Evolutionary conservation across 2,888 invertebrate genomes (phyloP).

Genomic region (Salticus scenicus): DNA sequence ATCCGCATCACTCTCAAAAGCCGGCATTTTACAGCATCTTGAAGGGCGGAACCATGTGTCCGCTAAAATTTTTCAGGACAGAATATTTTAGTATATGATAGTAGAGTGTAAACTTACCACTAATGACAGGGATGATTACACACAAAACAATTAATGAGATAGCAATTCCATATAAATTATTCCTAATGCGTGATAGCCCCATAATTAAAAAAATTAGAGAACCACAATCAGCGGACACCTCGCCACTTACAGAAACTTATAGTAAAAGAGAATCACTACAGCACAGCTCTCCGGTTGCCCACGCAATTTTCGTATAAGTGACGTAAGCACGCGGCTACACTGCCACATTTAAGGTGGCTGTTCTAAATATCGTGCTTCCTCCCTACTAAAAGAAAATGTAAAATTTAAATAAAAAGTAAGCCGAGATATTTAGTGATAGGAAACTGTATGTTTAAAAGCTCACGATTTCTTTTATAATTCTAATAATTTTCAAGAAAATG

Average conservation of each 20-base stretch:
- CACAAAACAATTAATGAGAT: constrained; percentile 24
- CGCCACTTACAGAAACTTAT: constrained; percentile 19
- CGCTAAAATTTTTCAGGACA: not conserved
- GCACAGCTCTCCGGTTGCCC: constrained; percentile 20
- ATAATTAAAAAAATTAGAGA: constrained; percentile 16
- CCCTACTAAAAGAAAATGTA: not conserved
- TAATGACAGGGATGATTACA: not conserved
- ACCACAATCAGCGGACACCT: not conserved
- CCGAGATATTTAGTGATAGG: no score
- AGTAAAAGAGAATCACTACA: constrained; percentile 58
- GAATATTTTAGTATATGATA: not conserved
- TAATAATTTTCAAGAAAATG: not conserved
- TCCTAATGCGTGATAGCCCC: constrained; percentile 37
- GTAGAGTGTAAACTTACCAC: constrained; percentile 31
- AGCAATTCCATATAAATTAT: constrained; percentile 17
- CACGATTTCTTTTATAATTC: not conserved
- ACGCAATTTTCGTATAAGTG: constrained; percentile 39
- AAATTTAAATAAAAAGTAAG: not conserved
- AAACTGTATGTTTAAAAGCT: no score
- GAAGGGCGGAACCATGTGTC: constrained; percentile 58
- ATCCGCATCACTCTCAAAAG: not conserved
- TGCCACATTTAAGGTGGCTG: constrained; percentile 52
- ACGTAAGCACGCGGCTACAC: constrained; percentile 41
- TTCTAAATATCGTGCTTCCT: constrained; percentile 9
- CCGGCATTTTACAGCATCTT: constrained; percentile 36